These are phyloP conservation scores for Siphamia tubifer DNA, from an alignment of 2,113 vertebrate species.

Conservation along the genomic window DNA sequence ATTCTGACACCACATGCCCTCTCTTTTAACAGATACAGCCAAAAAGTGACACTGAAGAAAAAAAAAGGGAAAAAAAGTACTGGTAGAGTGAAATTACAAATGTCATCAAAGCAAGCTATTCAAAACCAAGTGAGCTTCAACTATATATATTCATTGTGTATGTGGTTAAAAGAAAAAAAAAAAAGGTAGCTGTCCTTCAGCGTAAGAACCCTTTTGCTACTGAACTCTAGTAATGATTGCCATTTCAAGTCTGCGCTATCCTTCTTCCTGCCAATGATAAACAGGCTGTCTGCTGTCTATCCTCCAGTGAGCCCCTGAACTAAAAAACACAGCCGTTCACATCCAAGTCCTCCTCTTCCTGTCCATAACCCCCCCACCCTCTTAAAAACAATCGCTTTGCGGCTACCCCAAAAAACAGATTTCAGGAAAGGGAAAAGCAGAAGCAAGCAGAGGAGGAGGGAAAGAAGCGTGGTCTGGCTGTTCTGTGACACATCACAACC, in stretches of 20 bases:
- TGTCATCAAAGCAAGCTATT: not conserved
- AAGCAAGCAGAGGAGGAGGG: slow-evolving; percentile 22
- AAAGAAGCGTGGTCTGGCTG: slow-evolving; percentile 42
- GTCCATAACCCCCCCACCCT: slow-evolving; percentile 21
- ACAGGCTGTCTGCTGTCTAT: slow-evolving; percentile 9
- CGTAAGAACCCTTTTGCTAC: not conserved
- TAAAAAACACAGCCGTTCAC: slow-evolving; percentile 10
- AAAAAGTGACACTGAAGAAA: too few relatives aligned
- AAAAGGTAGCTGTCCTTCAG: too few relatives aligned
- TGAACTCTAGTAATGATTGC: not conserved
- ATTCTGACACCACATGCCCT: too few relatives aligned
- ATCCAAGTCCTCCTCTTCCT: slow-evolving; percentile 38
- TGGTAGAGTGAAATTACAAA: not conserved
- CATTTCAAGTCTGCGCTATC: not conserved
- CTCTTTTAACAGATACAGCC: too few relatives aligned
- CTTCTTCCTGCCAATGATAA: not conserved
- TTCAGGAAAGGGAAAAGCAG: slow-evolving; percentile 22
- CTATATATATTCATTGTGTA: not conserved
- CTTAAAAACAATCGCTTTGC: slow-evolving; percentile 30
- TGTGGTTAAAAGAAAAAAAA: too few relatives aligned
- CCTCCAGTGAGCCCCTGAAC: not conserved
- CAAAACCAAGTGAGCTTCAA: too few relatives aligned
- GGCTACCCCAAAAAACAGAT: slow-evolving; percentile 42
- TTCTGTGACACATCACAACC: slow-evolving; percentile 58
- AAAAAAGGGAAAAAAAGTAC: too few relatives aligned